Evolutionary conservation across 53 echinoderm and acorn worm genomes (phyloP), one percentile per base, ranked within the genome.

Genomic region (Holothuria leucospilota): DNA sequence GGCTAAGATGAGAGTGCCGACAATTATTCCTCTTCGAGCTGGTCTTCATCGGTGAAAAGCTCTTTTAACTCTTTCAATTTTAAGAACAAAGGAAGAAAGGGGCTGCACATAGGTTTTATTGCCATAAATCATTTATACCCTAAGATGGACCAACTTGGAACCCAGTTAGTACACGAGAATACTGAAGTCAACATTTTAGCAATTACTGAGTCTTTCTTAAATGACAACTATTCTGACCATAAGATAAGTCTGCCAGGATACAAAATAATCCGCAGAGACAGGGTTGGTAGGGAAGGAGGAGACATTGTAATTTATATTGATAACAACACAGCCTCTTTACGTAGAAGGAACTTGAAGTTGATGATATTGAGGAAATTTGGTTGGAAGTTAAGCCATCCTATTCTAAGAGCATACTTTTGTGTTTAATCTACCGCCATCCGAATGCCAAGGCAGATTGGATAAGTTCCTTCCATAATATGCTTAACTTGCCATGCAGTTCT

Each of bases 181-280:
- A 6, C 42, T 42, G 42, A 6, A 6, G 25, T 77, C 13, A 56
- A 77, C 26, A 77, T 77, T 20, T 20, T 77, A 39, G 77, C 23
- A n/a, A 77, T 77, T 5, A 77, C 51, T 77, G 77, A 77, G 56
- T 52, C 77, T 14, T 71, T 71, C 27, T 56, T 77, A 56, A 52
- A 77, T 21, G 77, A 77, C 23, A 77, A 20, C 6, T 52, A 52
- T 77, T 52, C 16, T 39, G 52, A 51, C 56, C 51, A 26, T 26
- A 52, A 77, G 15, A 56, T 77, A 10, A 77, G 77, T 52, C 13
- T 52, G 26, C 77, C n/a, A n/a, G n/a, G n/a, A n/a, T n/a, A n/a
- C n/a, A n/a, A n/a, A n/a, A n/a, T n/a, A n/a, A n/a, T n/a, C n/a
- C n/a, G n/a, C n/a, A n/a, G n/a, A n/a, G n/a, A n/a, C n/a, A n/a